Base-by-base conservation (phyloP, 35 echinoderm and acorn worm genomes). In the Eucidaris tribuloides region DNA sequence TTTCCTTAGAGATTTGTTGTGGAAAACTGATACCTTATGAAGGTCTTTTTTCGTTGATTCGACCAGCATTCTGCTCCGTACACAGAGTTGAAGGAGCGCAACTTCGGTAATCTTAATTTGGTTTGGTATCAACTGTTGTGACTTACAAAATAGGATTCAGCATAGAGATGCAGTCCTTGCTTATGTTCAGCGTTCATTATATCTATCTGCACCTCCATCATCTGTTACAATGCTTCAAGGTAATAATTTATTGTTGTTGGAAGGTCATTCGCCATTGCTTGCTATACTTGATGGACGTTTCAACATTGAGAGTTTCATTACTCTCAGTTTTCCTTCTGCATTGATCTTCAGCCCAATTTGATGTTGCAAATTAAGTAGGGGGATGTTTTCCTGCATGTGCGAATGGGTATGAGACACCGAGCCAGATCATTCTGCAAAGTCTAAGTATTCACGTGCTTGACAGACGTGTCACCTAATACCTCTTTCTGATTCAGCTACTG, bases 361-460 rank as follows among this genome's bases (percentile, higher is more conserved):
- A 14, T 0, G 3, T 29, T 42, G 4, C 23, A 1, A 52, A 24
- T 77, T 49, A 13, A 85, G 1, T 38, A 37, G 33, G 2, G 68
- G 7, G 20, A 42, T 81, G 42, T 87, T 87, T 18, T 58, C 56
- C 30, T 87, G 71, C 76, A 79, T 62, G 23, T 87, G 85, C 28
- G 45, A 29, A 2, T 81, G 41, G 11, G 19, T 76, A 28, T 81
- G 65, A 32, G 83, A 76, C 11, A 85, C 1, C 22, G 63, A 56
- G 17, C 71, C 85, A 14, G 80, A 52, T n/a, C 80, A 55, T 48
- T 87, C 85, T 38, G 81, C 81, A 87, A 79, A 79, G 41, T 87
- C 85, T 34, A 87, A 79, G 48, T 87, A 71, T 62, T 87, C 71
- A 3, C 62, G 60, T 37, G 60, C 45, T 24, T 56, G 37, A 22